phyloP scores from a whole-genome alignment of 2,797 vertebrate species.

The Ceryle rudis region DNA sequence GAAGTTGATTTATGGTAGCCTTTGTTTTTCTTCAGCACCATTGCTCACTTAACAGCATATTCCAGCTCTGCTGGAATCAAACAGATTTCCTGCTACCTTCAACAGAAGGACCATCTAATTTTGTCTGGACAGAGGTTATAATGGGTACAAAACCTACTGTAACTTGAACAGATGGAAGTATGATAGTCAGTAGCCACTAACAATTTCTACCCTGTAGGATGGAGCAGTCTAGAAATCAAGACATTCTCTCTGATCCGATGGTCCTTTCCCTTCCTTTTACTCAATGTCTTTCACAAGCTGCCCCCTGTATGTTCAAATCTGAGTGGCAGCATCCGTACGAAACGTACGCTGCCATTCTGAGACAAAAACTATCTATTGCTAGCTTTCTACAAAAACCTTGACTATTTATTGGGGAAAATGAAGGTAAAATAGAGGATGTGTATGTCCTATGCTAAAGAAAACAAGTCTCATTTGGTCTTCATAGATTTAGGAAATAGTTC shows the following conservation, averaged over 20 bases:
- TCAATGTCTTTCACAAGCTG: neutral
- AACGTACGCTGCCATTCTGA: neutral
- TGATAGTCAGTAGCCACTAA: neutral
- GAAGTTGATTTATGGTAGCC: neutral
- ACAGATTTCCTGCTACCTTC: neutral
- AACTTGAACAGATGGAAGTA: neutral
- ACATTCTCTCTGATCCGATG: neutral
- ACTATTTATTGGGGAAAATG: neutral
- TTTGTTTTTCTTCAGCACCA: neutral
- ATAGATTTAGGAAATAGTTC: neutral
- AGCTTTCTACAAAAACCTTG: neutral
- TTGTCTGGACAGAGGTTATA: neutral
- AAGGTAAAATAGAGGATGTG: neutral
- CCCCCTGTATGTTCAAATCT: neutral
- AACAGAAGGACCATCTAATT: neutral
- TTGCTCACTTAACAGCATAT: neutral
- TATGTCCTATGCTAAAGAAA: conserved; percentile 15
- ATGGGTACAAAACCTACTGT: neutral
- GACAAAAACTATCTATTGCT: neutral
- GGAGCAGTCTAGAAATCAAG: neutral
- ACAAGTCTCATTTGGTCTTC: neutral
- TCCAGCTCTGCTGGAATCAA: neutral
- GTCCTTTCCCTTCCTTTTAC: neutral
- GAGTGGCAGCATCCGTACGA: neutral
- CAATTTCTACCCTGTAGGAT: neutral